These are phyloP conservation scores for Scopus umbretta DNA, from an alignment of 2,113 vertebrate species.

Conservation along the genomic window DNA sequence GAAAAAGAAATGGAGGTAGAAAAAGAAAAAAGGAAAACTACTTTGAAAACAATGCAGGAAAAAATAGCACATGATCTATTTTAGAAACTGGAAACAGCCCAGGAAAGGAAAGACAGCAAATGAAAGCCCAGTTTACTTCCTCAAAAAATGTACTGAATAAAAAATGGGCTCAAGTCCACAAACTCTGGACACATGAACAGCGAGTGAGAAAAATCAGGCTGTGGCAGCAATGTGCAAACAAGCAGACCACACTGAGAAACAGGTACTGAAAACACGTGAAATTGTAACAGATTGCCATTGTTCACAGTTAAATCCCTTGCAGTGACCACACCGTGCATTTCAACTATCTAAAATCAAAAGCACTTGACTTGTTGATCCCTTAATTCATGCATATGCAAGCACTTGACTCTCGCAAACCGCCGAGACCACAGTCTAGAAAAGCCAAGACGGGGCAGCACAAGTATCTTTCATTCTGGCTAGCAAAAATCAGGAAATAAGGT, in stretches of 20 bases:
- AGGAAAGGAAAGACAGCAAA: background rate
- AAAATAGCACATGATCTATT: background rate
- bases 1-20: background rate
- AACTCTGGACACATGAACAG: background rate
- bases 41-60: constrained; percentile 18
- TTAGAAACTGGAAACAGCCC: background rate
- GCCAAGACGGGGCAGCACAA: rapidly evolving
- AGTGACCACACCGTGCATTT: rapidly evolving
- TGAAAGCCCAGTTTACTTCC: background rate
- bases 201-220: background rate
- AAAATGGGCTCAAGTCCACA: background rate
- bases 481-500: background rate
- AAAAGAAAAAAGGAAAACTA: background rate
- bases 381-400: background rate
- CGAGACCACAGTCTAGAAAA: background rate
- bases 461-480: background rate
- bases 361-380: background rate
- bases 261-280: background rate
- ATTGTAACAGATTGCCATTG: background rate
- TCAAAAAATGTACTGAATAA: background rate
- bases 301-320: background rate
- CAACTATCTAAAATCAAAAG: background rate
- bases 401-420: background rate
- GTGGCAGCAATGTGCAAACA: background rate
- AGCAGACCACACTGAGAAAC: background rate